A percentile compares a stretch with the other conserved stretches of the same genome.
Evolutionary conservation across 2,888 invertebrate genomes (phyloP).

Genomic region (Dorcus hopei): DNA sequence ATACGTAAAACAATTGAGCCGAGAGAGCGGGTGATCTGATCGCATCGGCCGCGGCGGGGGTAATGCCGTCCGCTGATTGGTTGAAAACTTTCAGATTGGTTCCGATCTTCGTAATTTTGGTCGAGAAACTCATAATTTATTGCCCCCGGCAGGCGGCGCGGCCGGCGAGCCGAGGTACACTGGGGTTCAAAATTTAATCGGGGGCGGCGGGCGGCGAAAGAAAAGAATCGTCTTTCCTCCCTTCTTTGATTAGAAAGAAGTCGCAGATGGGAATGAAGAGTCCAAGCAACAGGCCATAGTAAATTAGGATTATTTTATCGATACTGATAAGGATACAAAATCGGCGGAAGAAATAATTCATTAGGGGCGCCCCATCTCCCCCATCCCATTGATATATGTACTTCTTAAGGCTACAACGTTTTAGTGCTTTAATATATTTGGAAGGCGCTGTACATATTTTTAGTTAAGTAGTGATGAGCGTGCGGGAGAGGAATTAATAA

Average conservation of each 20-base stretch:
- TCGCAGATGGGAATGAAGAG: neutral
- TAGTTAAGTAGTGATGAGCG: too few relatives aligned
- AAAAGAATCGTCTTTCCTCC: too few relatives aligned
- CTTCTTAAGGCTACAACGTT: too few relatives aligned
- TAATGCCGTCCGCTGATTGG: conserved; percentile 44
- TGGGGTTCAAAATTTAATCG: conserved; percentile 5
- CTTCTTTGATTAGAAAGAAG: neutral
- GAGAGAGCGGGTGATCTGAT: conserved; percentile 27
- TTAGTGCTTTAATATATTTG: too few relatives aligned
- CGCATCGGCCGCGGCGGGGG: conserved; percentile 8
- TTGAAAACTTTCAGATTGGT: conserved; percentile 47
- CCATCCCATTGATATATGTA: too few relatives aligned
- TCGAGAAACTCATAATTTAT: conserved; percentile 47
- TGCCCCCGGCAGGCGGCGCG: conserved; percentile 18
- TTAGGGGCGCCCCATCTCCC: too few relatives aligned
- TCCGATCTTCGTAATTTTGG: conserved; percentile 47
- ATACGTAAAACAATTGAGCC: conserved; percentile 41
- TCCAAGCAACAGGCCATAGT: neutral
- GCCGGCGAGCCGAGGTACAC: conserved; percentile 9
- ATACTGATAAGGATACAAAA: neutral
- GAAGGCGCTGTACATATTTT: too few relatives aligned
- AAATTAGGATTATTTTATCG: neutral
- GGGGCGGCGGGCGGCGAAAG: too few relatives aligned
- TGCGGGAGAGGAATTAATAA: too few relatives aligned
- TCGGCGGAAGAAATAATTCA: too few relatives aligned